Evolutionary conservation across 2,797 vertebrate genomes (phyloP).

Genomic region (Tarsius wallacei): DNA sequence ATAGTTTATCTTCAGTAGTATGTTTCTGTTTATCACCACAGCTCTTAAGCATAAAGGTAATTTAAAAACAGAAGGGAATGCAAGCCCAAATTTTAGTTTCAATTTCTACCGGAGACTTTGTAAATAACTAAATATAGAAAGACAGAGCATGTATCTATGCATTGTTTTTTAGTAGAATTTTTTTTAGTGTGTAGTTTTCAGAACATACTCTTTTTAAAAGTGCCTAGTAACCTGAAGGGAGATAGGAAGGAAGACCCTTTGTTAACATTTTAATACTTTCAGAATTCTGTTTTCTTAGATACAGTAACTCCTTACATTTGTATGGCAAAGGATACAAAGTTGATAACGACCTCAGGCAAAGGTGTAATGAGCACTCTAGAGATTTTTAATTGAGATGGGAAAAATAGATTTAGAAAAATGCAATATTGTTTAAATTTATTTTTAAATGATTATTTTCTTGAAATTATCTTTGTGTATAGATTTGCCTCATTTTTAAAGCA

Average conservation of each 20-base stretch:
- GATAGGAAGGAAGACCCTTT: neutral
- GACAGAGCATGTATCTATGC: neutral
- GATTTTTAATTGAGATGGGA: neutral
- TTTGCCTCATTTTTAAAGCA: neutral
- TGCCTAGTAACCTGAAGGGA: neutral
- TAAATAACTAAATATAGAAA: neutral
- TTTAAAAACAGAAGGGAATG: neutral
- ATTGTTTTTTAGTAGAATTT: neutral
- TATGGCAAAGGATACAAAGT: neutral
- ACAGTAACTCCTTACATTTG: neutral
- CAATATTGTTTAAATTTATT: neutral
- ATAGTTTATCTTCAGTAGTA: neutral
- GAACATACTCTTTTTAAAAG: neutral
- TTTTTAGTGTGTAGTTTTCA: neutral
- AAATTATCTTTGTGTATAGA: neutral
- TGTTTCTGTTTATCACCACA: neutral
- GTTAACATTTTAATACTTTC: neutral
- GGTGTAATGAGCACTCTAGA: neutral
- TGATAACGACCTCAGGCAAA: neutral
- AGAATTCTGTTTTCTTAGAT: neutral
- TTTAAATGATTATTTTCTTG: neutral
- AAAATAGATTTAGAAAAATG: neutral
- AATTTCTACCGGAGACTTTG: neutral
- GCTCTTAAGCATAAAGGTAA: neutral
- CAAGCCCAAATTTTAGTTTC: neutral